Conservation (phyloP, 2,113 vertebrate genomes). For the Tapirus terrestris region DNA sequence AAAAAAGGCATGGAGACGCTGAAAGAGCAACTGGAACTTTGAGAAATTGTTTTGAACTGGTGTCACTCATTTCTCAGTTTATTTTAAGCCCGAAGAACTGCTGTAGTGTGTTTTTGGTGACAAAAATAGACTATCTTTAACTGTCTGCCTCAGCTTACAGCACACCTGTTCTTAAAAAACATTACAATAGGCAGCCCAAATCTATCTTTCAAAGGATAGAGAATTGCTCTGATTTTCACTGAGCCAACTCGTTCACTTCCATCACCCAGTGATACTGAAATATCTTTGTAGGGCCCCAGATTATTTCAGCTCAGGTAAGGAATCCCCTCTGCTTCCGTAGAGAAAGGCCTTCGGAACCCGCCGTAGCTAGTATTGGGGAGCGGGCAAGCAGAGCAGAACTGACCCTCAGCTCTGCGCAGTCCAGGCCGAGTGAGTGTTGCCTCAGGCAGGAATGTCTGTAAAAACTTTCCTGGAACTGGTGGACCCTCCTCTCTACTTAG, state of each 20-base stretch:
- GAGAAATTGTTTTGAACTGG: slow-evolving; percentile 49
- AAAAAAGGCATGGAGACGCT: not conserved
- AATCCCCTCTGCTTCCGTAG: not conserved
- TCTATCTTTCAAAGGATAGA: slow-evolving; percentile 40
- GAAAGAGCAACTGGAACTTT: slow-evolving; percentile 49
- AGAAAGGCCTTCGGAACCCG: not conserved
- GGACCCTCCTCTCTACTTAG: not conserved
- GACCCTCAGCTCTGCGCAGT: not conserved
- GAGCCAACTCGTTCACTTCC: not conserved
- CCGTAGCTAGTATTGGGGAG: not conserved
- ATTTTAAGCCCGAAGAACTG: slow-evolving; percentile 60
- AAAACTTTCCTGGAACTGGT: not conserved
- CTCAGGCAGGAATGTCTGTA: not conserved
- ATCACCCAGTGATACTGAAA: not conserved
- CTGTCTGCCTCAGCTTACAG: slow-evolving; percentile 42
- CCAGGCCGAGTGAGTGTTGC: not conserved
- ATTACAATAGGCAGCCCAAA: not conserved
- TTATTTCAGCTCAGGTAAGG: not conserved
- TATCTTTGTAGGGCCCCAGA: not conserved
- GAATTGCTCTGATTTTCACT: not conserved
- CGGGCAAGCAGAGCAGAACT: not conserved
- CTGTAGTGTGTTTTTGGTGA: slow-evolving; percentile 52
- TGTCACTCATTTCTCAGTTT: slow-evolving; percentile 51
- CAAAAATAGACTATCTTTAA: slow-evolving; percentile 69
- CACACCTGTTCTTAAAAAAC: slow-evolving; percentile 55